Conservation (phyloP, 2,797 vertebrate genomes). For the Poecile montanus region DNA sequence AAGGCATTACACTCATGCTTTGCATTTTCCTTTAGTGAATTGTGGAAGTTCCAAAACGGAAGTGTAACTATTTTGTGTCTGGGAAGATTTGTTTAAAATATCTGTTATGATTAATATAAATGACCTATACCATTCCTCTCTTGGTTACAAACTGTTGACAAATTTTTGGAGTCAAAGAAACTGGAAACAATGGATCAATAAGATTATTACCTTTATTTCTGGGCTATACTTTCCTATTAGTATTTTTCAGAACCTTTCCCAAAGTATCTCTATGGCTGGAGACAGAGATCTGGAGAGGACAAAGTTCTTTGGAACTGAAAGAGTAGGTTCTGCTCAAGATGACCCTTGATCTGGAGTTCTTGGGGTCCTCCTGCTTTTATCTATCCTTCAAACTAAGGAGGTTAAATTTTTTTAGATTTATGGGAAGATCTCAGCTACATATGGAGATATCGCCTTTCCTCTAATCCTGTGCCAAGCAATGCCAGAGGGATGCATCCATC, state of each 20-base stretch:
- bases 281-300: neutral
- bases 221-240: neutral
- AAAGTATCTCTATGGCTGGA: neutral
- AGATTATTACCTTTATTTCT: neutral
- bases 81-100: neutral
- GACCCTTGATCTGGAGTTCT: neutral
- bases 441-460: neutral
- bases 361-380: neutral
- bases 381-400: neutral
- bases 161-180: neutral
- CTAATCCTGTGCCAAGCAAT: neutral
- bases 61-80: neutral
- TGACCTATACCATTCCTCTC: neutral
- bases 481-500: neutral
- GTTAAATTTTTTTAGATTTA: neutral
- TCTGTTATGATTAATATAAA: neutral
- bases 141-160: neutral
- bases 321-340: neutral
- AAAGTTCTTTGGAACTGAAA: neutral
- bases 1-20: neutral
- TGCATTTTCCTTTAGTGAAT: neutral
- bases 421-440: neutral
- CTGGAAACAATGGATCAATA: neutral
- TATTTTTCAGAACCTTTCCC: neutral
- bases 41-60: neutral